Conservation (phyloP, 1,140 invertebrate species). For the Megathymus violae region DNA sequence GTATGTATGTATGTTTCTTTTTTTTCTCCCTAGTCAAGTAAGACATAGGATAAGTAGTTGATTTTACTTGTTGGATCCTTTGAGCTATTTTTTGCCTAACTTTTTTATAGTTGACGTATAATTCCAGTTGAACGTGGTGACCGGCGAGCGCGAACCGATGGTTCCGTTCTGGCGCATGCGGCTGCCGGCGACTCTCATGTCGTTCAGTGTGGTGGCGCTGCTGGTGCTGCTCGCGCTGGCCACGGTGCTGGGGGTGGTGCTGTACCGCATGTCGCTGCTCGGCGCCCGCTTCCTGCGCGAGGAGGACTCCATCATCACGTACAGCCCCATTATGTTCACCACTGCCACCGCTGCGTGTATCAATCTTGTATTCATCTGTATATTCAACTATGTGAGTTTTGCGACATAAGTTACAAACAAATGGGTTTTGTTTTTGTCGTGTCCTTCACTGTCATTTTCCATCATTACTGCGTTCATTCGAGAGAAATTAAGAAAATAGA, state of each 20-base stretch:
- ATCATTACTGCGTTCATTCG: background rate
- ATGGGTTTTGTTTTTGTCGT: constrained; percentile 34
- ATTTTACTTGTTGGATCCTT: too few species aligned
- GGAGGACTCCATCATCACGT: constrained; percentile 83
- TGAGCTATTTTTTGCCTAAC: too few species aligned
- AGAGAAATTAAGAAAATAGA: too few species aligned
- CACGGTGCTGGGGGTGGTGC: constrained; percentile 94
- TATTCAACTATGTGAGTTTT: constrained; percentile 94
- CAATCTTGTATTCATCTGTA: constrained; percentile 93
- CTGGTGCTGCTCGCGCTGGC: constrained; percentile 92
- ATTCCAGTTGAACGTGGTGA: constrained; percentile 87
- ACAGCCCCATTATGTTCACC: constrained; percentile 91
- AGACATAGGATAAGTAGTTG: too few species aligned
- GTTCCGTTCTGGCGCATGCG: constrained; percentile 95
- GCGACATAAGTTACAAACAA: too few species aligned
- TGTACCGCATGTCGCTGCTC: constrained; percentile 95
- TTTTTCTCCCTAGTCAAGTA: too few species aligned
- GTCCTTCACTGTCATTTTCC: too few species aligned
- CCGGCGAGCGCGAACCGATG: constrained; percentile 91
- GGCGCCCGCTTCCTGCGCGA: constrained; percentile 86
- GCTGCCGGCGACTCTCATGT: constrained; percentile 92
- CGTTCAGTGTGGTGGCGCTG: constrained; percentile 92
- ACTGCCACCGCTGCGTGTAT: constrained; percentile 93
- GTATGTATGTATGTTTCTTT: too few species aligned
- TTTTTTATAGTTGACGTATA: too few species aligned